Evolutionary conservation across 2,113 vertebrate species (phyloP).

Genomic region (Sinocyclocheilus rhinocerous): DNA sequence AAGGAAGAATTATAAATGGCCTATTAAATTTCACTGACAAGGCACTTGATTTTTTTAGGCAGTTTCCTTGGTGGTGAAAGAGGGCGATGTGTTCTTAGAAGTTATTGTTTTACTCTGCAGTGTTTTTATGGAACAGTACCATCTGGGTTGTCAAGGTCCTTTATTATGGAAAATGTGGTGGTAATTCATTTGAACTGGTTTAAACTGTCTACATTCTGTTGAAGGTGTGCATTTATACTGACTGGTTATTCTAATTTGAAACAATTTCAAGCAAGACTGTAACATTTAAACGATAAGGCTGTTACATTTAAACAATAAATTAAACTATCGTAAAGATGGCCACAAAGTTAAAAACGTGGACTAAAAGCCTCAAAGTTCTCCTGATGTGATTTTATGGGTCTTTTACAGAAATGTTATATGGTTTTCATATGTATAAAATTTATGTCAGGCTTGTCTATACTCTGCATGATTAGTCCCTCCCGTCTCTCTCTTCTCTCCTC

Average conservation of each 20-base stretch:
- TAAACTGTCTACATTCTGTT: not conserved
- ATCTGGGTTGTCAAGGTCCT: not conserved
- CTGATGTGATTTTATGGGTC: not conserved
- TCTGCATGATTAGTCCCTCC: not conserved
- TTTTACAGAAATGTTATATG: no score
- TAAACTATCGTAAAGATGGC: not conserved
- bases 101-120: not conserved
- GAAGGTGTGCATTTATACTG: not conserved
- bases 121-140: not conserved
- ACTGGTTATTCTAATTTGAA: not conserved
- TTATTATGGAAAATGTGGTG: not conserved
- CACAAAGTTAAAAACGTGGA: not conserved
- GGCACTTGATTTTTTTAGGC: conserved; percentile 17
- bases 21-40: conserved; percentile 31
- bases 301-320: not conserved
- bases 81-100: conserved; percentile 4
- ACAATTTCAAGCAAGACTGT: not conserved
- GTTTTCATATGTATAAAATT: not conserved
- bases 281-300: not conserved
- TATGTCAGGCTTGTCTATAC: not conserved
- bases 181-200: not conserved
- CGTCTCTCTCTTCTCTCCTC: not conserved
- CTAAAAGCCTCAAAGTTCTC: no score
- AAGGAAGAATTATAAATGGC: conserved; percentile 9
- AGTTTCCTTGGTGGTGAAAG: conserved; percentile 18